Percentiles rank a stretch among this genome's conserved stretches.
phyloP scores from a whole-genome alignment of 2,113 vertebrate genomes.

The Ardeotis arabs region DNA sequence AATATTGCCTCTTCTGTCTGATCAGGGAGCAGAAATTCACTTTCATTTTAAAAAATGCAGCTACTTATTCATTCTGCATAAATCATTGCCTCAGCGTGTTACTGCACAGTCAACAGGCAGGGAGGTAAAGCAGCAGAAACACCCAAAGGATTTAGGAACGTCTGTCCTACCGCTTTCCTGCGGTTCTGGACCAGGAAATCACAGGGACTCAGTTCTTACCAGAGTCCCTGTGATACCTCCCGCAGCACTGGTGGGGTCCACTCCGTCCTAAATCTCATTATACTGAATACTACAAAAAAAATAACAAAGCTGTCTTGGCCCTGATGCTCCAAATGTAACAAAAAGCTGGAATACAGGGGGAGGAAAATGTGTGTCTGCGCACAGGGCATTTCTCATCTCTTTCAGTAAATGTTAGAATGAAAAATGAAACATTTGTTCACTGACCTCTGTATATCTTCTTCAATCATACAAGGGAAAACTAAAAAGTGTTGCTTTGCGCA shows the following conservation, averaged over 20 bases:
- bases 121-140: background rate
- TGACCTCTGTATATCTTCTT: background rate
- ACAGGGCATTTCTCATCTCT: background rate
- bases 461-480: background rate
- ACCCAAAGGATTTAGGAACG: background rate
- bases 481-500: background rate
- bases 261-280: background rate
- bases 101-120: background rate
- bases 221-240: background rate
- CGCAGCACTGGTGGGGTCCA: background rate
- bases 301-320: background rate
- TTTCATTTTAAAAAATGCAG: accelerated
- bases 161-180: background rate
- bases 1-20: background rate
- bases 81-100: background rate
- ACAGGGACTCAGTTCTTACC: too few species aligned
- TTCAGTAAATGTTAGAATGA: background rate
- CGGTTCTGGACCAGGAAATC: background rate
- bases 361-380: background rate
- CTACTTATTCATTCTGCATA: background rate
- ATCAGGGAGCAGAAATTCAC: background rate
- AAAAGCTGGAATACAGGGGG: background rate
- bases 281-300: background rate
- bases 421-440: background rate
- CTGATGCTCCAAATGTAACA: background rate